A percentile compares a stretch with the other conserved stretches of the same genome.
Conservation (phyloP, 2,113 vertebrate genomes). For the Onychorhynchus coronatus region DNA sequence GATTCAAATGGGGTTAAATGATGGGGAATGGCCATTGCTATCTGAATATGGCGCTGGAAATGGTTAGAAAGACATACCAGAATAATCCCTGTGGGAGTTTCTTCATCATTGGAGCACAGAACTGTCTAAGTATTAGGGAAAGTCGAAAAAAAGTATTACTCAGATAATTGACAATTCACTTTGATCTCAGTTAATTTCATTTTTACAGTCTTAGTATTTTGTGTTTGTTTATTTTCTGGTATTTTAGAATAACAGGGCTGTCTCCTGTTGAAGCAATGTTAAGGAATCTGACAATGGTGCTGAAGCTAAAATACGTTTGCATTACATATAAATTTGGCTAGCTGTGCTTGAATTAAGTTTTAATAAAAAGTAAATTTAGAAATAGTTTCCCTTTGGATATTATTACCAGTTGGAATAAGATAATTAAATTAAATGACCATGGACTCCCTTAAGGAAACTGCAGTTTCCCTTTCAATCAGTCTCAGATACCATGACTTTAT, state of each 20-base stretch:
- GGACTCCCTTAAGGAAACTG: constrained; percentile 37
- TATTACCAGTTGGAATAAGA: not conserved
- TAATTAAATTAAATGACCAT: constrained; percentile 38
- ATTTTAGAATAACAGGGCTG: not conserved
- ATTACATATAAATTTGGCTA: not conserved
- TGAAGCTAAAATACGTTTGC: constrained; percentile 1
- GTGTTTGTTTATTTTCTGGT: not conserved
- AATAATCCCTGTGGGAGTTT: not conserved
- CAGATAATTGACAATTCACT: not conserved
- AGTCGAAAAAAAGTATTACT: not conserved
- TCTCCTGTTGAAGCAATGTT: not conserved
- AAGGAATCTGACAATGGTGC: not conserved
- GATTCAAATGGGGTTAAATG: not conserved
- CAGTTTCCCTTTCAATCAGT: constrained; percentile 29
- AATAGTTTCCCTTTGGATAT: constrained; percentile 36
- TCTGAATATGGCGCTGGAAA: not conserved
- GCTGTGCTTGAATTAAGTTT: constrained; percentile 19
- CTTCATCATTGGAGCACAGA: not conserved
- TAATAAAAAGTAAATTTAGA: constrained; percentile 49
- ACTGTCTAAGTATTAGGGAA: not conserved
- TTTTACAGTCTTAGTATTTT: not conserved
- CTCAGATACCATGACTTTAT: not conserved
- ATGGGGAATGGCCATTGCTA: not conserved
- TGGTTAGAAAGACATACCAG: not conserved
- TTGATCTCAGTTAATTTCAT: not conserved